A percentile compares a stretch with the other conserved stretches of the same genome.
Conservation (phyloP, 2,888 invertebrate species). For the Antheraea assamensis region DNA sequence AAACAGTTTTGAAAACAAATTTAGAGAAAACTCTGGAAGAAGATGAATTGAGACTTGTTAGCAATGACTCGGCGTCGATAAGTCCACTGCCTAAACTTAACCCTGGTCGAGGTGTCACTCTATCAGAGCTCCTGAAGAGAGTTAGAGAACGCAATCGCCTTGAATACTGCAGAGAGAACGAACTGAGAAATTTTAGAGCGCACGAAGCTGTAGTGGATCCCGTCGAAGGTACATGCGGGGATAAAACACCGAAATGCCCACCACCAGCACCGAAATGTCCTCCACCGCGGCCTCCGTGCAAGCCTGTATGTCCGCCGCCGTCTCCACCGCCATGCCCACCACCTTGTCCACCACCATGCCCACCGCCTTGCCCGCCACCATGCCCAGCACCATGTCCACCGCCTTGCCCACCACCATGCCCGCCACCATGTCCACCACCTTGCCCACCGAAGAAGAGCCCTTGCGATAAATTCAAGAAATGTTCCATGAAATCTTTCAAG, state of each 20-base stretch:
- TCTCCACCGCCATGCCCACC: slow-evolving; percentile 36
- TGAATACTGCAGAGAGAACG: slow-evolving; percentile 32
- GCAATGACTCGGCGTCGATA: slow-evolving; percentile 18
- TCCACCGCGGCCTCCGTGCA: slow-evolving; percentile 26
- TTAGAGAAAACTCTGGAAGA: background rate
- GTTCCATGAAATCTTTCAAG: slow-evolving; percentile 22
- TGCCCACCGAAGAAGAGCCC: slow-evolving; percentile 33
- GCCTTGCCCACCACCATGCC: slow-evolving; percentile 36
- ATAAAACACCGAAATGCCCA: slow-evolving; percentile 34
- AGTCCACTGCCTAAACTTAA: slow-evolving; percentile 32
- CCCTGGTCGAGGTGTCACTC: slow-evolving; percentile 34
- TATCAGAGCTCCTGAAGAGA: slow-evolving; percentile 52
- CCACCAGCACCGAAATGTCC: slow-evolving; percentile 39
- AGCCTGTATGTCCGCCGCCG: slow-evolving; percentile 31
- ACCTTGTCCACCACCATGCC: slow-evolving; percentile 31
- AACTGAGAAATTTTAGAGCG: slow-evolving; percentile 23
- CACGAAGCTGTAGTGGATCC: slow-evolving; percentile 30
- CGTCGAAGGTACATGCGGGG: slow-evolving; percentile 34
- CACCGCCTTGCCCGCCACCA: slow-evolving; percentile 30
- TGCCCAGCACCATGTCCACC: slow-evolving; percentile 30
- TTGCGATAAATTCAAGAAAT: slow-evolving; percentile 33
- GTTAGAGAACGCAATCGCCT: slow-evolving; percentile 49
- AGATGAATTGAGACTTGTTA: background rate
- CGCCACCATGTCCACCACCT: slow-evolving; percentile 31
- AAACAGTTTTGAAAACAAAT: background rate